Evolutionary conservation across 2,888 invertebrate species (phyloP).

Genomic region (Harpagoxenus sublaevis): DNA sequence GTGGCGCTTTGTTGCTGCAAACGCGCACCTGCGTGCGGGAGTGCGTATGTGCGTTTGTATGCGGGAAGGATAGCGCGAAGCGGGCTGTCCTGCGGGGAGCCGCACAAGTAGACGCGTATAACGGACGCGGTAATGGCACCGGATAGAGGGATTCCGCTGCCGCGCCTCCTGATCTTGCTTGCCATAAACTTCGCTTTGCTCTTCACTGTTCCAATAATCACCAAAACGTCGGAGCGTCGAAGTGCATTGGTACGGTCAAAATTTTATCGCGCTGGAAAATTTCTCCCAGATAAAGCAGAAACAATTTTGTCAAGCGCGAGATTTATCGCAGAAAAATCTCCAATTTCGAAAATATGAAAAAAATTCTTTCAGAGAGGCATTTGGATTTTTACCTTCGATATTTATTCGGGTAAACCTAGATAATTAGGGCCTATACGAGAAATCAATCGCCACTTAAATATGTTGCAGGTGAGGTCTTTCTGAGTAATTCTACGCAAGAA

Average conservation of each 20-base stretch:
- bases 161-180: neutral
- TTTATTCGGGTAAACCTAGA: neutral
- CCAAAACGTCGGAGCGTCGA: neutral
- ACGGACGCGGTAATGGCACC: conserved; percentile 25
- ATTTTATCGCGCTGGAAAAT: neutral
- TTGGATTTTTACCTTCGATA: neutral
- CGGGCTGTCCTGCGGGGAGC: neutral
- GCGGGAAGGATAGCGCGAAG: neutral
- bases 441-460: too few species aligned
- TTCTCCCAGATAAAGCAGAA: neutral
- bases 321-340: neutral
- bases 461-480: too few species aligned
- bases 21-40: neutral
- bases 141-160: neutral
- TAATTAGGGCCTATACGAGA: too few species aligned
- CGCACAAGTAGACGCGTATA: conserved; percentile 12
- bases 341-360: neutral
- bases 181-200: conserved; percentile 13
- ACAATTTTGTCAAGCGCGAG: neutral
- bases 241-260: neutral
- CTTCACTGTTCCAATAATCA: neutral
- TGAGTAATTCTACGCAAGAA: too few species aligned
- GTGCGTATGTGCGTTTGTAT: neutral
- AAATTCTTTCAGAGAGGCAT: neutral
- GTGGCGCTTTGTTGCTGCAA: conserved; percentile 34